Conservation (phyloP, 2,888 invertebrate genomes). For the Halictus ligatus region DNA sequence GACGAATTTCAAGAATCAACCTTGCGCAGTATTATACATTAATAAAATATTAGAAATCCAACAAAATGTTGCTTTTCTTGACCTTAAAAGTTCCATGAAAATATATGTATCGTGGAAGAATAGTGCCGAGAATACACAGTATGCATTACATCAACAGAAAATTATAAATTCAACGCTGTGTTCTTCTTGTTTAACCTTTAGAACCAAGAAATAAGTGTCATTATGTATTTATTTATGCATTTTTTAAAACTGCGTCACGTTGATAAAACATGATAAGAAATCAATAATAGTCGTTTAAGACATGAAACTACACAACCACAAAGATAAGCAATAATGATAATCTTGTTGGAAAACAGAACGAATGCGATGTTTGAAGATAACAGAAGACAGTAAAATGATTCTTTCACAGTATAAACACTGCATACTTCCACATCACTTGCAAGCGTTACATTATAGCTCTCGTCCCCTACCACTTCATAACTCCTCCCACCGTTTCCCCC, state of each 20-base stretch:
- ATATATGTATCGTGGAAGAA: not conserved
- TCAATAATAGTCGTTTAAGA: not conserved
- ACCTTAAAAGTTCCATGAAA: not conserved
- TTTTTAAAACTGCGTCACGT: not conserved
- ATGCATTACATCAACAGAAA: conserved; percentile 80
- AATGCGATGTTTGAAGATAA: not conserved
- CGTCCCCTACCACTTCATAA: conserved; percentile 63
- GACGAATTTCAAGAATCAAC: conserved; percentile 69
- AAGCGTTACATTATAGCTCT: conserved; percentile 60
- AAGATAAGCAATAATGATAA: not conserved
- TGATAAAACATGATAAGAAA: not conserved
- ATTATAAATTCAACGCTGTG: conserved; percentile 46
- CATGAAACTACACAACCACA: not conserved
- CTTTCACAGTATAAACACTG: conserved; percentile 57
- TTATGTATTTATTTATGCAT: not conserved
- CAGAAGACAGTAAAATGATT: conserved; percentile 30
- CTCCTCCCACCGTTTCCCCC: conserved; percentile 46
- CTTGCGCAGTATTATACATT: conserved; percentile 81
- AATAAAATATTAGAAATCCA: conserved; percentile 76
- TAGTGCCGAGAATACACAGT: conserved; percentile 75
- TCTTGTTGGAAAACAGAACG: not conserved
- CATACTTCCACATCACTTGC: conserved; percentile 40
- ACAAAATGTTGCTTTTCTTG: conserved; percentile 20
- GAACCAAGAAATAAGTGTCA: not conserved
- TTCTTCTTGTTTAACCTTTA: conserved; percentile 18